Percentiles rank a stretch among this genome's conserved stretches.
phyloP scores from a whole-genome alignment of 2,888 invertebrate species.

The Drosophila formosana region DNA sequence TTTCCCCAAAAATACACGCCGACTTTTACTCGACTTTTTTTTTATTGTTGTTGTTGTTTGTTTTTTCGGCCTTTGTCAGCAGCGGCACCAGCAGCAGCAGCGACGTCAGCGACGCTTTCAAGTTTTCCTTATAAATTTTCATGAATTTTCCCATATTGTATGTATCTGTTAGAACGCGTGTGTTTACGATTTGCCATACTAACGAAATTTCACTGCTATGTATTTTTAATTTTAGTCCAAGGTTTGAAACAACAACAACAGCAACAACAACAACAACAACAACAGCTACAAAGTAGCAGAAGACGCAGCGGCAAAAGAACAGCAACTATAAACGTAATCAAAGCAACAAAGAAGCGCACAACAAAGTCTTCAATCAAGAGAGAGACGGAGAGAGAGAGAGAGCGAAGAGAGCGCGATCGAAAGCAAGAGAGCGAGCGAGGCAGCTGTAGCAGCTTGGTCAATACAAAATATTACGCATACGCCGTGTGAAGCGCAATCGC shows the following conservation, averaged over 20 bases:
- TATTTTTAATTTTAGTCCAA: conserved; percentile 84
- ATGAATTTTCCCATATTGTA: conserved; percentile 18
- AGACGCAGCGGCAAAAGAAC: background rate
- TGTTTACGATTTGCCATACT: conserved; percentile 75
- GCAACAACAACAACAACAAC: conserved; percentile 56
- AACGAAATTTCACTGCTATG: conserved; percentile 69
- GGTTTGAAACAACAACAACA: conserved; percentile 79
- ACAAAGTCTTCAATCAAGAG: conserved; percentile 57
- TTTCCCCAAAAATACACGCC: conserved; percentile 2
- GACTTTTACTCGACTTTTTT: conserved; percentile 17
- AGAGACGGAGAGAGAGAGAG: conserved; percentile 5
- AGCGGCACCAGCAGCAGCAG: background rate
- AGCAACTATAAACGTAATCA: conserved; percentile 60
- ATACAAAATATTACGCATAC: conserved; percentile 70
- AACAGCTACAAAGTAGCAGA: conserved; percentile 9
- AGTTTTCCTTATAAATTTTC: conserved; percentile 20
- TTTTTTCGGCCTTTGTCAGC: background rate
- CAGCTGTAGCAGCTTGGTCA: conserved; percentile 47
- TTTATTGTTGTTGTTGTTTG: background rate
- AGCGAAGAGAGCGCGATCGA: conserved; percentile 21
- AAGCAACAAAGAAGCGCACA: conserved; percentile 59
- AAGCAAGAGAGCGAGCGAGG: conserved; percentile 9
- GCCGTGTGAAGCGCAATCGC: conserved; percentile 65
- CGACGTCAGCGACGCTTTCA: conserved; percentile 3
- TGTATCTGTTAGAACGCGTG: conserved; percentile 15